Evolutionary conservation across 2,797 vertebrate genomes (phyloP).

Genomic region (Trachops cirrhosus): DNA sequence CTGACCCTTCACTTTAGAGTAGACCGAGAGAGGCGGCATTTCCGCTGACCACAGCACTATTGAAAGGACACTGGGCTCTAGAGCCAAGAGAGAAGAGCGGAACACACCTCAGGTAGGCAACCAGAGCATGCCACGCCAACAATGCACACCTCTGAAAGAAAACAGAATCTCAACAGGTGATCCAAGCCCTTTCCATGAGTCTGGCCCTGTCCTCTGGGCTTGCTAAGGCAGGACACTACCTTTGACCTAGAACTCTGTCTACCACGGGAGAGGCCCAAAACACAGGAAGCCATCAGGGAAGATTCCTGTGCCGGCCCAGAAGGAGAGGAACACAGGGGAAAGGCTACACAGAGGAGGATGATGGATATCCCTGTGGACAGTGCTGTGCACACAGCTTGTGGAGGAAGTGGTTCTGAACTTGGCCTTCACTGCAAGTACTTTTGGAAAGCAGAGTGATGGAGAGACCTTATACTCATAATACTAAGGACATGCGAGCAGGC

Average conservation of each 20-base stretch:
- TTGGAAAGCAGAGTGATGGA: neutral
- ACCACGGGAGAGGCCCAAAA: neutral
- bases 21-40: neutral
- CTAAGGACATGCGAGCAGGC: neutral
- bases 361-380: neutral
- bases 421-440: neutral
- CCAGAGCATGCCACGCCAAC: neutral
- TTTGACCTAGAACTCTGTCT: neutral
- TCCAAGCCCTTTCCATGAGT: neutral
- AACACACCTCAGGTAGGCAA: neutral
- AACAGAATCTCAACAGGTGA: neutral
- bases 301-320: neutral
- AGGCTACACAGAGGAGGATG: neutral
- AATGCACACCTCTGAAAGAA: neutral
- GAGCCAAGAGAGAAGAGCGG: neutral
- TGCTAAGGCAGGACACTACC: neutral
- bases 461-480: neutral
- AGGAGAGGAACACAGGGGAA: neutral
- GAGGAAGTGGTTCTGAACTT: neutral
- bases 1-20: neutral
- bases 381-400: neutral
- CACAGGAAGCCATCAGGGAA: neutral
- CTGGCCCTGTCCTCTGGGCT: neutral
- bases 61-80: neutral
- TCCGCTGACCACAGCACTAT: neutral